A percentile compares a stretch with the other conserved stretches of the same genome.
phyloP scores from a whole-genome alignment of 2,113 vertebrate genomes.

The Stercorarius parasiticus region DNA sequence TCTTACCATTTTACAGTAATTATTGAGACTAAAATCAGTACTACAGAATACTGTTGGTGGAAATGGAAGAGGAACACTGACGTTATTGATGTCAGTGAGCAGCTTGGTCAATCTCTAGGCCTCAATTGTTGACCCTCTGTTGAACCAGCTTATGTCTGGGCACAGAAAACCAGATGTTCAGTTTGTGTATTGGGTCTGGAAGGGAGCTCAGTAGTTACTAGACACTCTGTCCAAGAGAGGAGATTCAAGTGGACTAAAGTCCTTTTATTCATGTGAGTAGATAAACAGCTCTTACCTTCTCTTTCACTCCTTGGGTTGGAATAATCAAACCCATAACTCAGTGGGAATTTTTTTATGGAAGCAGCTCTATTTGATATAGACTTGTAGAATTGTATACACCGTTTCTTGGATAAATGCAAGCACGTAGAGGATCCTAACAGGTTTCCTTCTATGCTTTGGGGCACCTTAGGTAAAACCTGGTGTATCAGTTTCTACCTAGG shows the following conservation, averaged over 20 bases:
- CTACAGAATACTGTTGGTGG: not conserved
- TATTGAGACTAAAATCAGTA: not conserved
- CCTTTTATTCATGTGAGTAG: not conserved
- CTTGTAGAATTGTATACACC: rapidly evolving
- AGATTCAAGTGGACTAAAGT: not conserved
- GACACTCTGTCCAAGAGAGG: not conserved
- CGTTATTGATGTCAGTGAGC: not conserved
- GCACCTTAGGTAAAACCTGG: not conserved
- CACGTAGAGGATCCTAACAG: not conserved
- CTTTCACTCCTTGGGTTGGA: not conserved
- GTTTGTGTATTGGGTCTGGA: not conserved
- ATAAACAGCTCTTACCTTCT: not conserved
- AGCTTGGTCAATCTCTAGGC: not conserved
- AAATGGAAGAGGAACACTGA: not conserved
- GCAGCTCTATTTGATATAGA: not conserved
- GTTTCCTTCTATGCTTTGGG: not conserved
- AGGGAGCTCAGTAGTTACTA: not conserved
- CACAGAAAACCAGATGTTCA: not conserved
- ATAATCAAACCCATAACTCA: not conserved
- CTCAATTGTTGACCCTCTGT: not conserved
- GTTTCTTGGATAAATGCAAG: not conserved
- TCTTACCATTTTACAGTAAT: not conserved
- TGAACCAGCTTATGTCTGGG: not conserved
- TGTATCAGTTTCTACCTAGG: not conserved
- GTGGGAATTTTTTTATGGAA: not conserved